phyloP scores from a whole-genome alignment of 2,797 vertebrate species.

The Labroides dimidiatus region DNA sequence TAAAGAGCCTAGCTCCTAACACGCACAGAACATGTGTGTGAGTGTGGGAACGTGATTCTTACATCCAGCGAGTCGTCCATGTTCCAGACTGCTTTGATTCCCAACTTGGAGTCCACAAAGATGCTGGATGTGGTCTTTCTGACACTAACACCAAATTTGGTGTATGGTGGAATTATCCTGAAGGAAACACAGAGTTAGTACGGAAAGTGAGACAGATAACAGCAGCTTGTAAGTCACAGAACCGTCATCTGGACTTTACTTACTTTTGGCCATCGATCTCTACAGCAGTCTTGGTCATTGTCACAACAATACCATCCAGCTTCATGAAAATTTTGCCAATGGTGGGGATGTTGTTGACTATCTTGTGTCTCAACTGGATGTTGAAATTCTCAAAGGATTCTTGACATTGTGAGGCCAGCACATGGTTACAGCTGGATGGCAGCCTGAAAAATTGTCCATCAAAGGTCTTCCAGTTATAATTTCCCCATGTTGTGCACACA shows the following conservation, averaged over 20 bases:
- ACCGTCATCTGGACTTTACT: conserved; percentile 57
- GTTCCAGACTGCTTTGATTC: conserved; percentile 86
- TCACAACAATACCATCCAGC: conserved; percentile 79
- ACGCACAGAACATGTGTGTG: conserved; percentile 2
- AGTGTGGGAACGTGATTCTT: conserved; percentile 35
- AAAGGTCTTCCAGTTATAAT: conserved; percentile 82
- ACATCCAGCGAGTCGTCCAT: conserved; percentile 88
- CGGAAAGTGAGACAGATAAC: neutral
- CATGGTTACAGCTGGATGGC: conserved; percentile 78
- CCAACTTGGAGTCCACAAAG: conserved; percentile 81
- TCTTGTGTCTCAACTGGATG: conserved; percentile 77
- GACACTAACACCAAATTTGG: conserved; percentile 75
- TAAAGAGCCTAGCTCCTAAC: neutral
- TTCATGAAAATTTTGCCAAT: conserved; percentile 76
- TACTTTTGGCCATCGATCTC: conserved; percentile 78
- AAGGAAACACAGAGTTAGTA: conserved; percentile 19
- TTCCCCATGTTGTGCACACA: conserved; percentile 86
- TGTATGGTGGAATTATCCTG: conserved; percentile 81
- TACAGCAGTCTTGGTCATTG: conserved; percentile 73
- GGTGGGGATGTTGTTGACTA: conserved; percentile 49
- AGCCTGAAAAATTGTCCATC: conserved; percentile 81
- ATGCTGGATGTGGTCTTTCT: conserved; percentile 77
- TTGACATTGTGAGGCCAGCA: conserved; percentile 71
- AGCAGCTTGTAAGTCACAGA: neutral
- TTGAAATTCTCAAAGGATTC: conserved; percentile 72